Base-by-base conservation (phyloP, 2,113 vertebrate species). In the Casuarius casuarius region DNA sequence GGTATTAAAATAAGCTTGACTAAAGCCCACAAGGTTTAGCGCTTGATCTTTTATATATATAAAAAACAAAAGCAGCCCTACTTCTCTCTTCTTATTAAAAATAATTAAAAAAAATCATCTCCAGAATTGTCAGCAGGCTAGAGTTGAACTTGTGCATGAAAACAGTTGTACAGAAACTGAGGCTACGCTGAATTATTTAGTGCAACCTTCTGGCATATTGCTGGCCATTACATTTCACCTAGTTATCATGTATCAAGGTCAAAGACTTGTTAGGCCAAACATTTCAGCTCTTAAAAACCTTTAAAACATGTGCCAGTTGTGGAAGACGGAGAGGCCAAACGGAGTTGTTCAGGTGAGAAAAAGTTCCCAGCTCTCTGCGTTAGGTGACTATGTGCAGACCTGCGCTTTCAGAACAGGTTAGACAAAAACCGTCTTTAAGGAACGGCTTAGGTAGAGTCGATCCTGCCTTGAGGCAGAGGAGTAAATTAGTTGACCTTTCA, bases 141-240 rank as follows among this genome's bases (percentile, higher is more conserved):
- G 38, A 54, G 28, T 23, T 91, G 46, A 81, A 40, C 19, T 35
- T 68, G 10, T 42, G 40, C 4, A 3, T 75, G 52, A 40, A 29
- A 80, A 40, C 23, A 75, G 3, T 31, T 13, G 46, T 54, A 26
- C 54, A 42, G 40, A 56, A 54, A 40, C 1, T 4, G 18, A 51
- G 31, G 19, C 62, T 68, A 38, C 1, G 1, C 48, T 56, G 13
- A n/a, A 48, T 46, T 67, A 44, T 14, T 42, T 68, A 62, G 28
- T 26, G 19, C 0, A 0, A 23, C 38, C 38, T 61, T 61, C 83
- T 56, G n/a, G 13, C 3, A 2, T 0, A 1, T 35, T 35, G 70
- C 56, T 65, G 48, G 20, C 70, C 29, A 3, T 49, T 49, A 49
- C 1, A 2, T 77, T 11, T 83, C n/a, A 33, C 26, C 22, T 14